A percentile compares a stretch with the other conserved stretches of the same genome.
phyloP scores from a whole-genome alignment of 2,888 invertebrate genomes.

The Tachina grossa region DNA sequence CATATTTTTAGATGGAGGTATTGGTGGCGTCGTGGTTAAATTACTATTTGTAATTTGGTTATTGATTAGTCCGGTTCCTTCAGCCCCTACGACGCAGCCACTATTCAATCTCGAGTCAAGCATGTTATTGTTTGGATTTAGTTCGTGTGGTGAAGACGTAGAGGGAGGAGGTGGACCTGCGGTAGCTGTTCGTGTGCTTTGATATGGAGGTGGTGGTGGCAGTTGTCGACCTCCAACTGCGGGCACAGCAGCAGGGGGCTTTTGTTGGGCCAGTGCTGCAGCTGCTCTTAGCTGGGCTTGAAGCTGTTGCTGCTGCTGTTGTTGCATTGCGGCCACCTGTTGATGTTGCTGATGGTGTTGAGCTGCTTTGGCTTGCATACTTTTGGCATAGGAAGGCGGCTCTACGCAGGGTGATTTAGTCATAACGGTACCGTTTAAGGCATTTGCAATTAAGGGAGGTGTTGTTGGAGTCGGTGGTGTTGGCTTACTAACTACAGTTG shows the following conservation, averaged over 20 bases:
- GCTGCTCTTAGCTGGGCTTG: conserved; percentile 72
- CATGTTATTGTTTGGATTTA: conserved; percentile 73
- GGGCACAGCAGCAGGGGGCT: conserved; percentile 73
- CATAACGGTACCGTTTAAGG: conserved; percentile 80
- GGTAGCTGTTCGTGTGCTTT: conserved; percentile 77
- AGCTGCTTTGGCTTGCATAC: conserved; percentile 89
- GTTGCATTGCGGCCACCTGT: conserved; percentile 72
- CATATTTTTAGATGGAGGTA: conserved; percentile 83
- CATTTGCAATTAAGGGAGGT: conserved; percentile 84
- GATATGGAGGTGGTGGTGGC: conserved; percentile 88
- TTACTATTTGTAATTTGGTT: conserved; percentile 82
- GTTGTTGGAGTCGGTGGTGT: conserved; percentile 83
- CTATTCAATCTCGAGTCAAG: conserved; percentile 58
- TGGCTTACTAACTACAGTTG: conserved; percentile 83
- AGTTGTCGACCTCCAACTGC: conserved; percentile 83
- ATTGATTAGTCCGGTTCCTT: conserved; percentile 74
- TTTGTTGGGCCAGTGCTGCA: conserved; percentile 73
- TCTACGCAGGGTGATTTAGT: conserved; percentile 90
- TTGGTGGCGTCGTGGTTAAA: conserved; percentile 84
- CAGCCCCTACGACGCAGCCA: conserved; percentile 67
- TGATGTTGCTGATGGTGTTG: conserved; percentile 80
- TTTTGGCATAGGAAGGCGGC: conserved; percentile 95
- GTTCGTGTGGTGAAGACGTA: conserved; percentile 72
- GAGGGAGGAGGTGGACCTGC: conserved; percentile 68
- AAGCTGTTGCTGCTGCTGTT: conserved; percentile 76